Evolutionary conservation across 2,888 invertebrate genomes (phyloP).

Genomic region (Amblyjoppa fuscipennis): DNA sequence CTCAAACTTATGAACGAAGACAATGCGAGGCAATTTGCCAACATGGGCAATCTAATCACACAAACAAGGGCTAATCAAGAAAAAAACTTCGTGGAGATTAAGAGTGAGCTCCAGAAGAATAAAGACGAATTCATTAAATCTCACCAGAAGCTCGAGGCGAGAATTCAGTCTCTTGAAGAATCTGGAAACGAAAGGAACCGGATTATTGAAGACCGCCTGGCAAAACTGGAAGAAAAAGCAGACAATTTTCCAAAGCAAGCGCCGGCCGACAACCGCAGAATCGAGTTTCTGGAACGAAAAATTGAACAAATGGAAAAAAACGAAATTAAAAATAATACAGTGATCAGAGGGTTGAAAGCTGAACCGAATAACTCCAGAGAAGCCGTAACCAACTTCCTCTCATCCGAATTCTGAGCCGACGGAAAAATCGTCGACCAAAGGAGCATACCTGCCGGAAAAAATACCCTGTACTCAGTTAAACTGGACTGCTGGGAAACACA

Average conservation of each 20-base stretch:
- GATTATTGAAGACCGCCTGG: neutral
- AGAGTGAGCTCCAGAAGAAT: slow-evolving; percentile 2
- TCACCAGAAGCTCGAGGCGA: slow-evolving; percentile 6
- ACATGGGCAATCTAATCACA: slow-evolving; percentile 3
- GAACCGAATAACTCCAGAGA: neutral
- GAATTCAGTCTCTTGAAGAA: slow-evolving; percentile 14
- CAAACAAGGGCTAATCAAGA: slow-evolving; percentile 12
- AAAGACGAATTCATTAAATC: slow-evolving; percentile 8
- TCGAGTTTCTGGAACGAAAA: slow-evolving; percentile 20
- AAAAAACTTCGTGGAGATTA: slow-evolving; percentile 31
- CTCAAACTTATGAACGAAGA: slow-evolving; percentile 22
- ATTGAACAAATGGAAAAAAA: slow-evolving; percentile 5
- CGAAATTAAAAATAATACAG: neutral
- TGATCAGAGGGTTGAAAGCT: neutral
- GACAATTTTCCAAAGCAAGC: neutral
- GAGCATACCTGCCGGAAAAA: too few species aligned
- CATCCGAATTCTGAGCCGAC: too few species aligned
- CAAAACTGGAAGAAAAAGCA: neutral
- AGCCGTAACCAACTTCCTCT: too few species aligned
- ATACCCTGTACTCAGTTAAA: neutral
- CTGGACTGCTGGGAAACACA: slow-evolving; percentile 25
- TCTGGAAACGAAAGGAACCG: slow-evolving; percentile 8
- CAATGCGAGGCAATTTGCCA: neutral
- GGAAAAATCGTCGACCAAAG: too few species aligned
- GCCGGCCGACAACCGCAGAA: neutral